phyloP scores from a whole-genome alignment of 2,888 invertebrate species.

The Masnerella sp. region DNA sequence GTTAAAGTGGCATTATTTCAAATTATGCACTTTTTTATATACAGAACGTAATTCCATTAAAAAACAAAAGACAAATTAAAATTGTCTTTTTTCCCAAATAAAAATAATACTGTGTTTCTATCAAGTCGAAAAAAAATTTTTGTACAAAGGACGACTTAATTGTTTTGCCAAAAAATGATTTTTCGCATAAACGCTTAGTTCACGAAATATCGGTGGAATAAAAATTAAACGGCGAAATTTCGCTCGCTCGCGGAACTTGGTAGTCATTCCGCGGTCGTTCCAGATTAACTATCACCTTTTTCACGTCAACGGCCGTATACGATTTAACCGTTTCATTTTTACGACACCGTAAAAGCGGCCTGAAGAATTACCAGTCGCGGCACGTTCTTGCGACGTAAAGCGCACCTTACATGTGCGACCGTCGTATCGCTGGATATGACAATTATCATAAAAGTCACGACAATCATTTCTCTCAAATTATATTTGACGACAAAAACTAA shows the following conservation, averaged over 20 bases:
- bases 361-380: conserved; percentile 69
- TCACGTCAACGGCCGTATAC: conserved; percentile 53
- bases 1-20: conserved; percentile 47
- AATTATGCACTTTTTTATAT: conserved; percentile 42
- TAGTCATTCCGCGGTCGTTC: conserved; percentile 52
- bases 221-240: too few relatives aligned
- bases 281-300: conserved; percentile 59
- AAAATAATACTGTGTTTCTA: too few relatives aligned
- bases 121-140: too few relatives aligned
- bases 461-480: conserved; percentile 30
- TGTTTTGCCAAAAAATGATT: too few relatives aligned
- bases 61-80: background rate
- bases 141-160: too few relatives aligned
- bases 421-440: conserved; percentile 25
- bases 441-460: conserved; percentile 48
- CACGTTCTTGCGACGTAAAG: conserved; percentile 67
- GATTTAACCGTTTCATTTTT: conserved; percentile 63
- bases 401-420: conserved; percentile 35
- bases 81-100: too few relatives aligned
- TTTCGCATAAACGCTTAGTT: too few relatives aligned
- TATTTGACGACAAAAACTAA: conserved; percentile 23
- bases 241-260: conserved; percentile 39
- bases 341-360: conserved; percentile 66
- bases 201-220: too few relatives aligned
- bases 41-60: background rate